phyloP scores from a whole-genome alignment of 2,888 invertebrate genomes.

The Schizaphis graminum region DNA sequence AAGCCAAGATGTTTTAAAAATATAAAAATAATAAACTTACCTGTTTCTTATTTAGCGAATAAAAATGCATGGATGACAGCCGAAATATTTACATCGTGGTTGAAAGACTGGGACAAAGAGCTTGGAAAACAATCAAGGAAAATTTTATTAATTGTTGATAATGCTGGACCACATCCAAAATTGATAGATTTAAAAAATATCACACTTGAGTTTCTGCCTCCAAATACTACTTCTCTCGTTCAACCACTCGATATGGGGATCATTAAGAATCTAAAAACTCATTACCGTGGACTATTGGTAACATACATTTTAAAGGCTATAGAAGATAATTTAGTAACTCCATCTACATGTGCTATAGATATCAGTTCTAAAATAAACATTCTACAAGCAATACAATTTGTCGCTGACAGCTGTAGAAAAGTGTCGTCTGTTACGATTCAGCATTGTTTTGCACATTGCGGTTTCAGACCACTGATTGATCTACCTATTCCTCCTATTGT shows the following conservation, averaged over 20 bases:
- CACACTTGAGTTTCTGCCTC: no score
- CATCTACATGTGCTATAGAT: conserved; percentile 45
- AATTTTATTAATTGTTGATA: no score
- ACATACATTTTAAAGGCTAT: conserved; percentile 42
- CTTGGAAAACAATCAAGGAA: no score
- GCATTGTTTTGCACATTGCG: conserved; percentile 23
- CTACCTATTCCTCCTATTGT: conserved; percentile 15
- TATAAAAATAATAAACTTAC: conserved; percentile 13
- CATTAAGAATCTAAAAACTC: no score
- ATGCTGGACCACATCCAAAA: no score
- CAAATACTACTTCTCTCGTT: no score
- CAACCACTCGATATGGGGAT: no score
- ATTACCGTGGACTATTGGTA: neutral
- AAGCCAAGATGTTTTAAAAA: conserved; percentile 18
- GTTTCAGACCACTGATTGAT: conserved; percentile 34
- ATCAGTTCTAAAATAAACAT: conserved; percentile 32
- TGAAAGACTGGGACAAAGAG: no score
- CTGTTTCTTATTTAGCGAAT: neutral
- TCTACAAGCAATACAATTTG: conserved; percentile 35
- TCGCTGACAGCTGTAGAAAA: neutral
- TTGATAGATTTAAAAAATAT: no score
- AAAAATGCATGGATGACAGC: no score
- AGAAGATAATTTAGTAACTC: conserved; percentile 42
- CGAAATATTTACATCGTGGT: no score
- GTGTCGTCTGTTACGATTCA: conserved; percentile 3